Evolutionary conservation across 2,888 invertebrate species (phyloP), one percentile per base, ranked within the genome.

Genomic region (Archips xylosteana): DNA sequence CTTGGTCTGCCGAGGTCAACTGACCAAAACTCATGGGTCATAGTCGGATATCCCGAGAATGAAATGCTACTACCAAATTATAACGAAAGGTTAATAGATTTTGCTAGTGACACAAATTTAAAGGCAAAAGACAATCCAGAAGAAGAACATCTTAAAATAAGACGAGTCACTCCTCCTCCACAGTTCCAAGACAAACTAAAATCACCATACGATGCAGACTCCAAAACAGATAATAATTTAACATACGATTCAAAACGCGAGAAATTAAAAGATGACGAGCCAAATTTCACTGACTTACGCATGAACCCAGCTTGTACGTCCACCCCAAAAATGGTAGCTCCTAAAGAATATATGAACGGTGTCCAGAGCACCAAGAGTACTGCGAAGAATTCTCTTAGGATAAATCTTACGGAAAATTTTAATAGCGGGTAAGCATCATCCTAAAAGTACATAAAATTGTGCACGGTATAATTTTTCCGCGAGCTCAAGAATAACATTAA

Each of bases 301-400:
- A 81, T 94, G 76, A 91, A 94, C 78, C 78, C 93, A 76, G 94
- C 90, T 54, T 94, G 94, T 78, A 94, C 92, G 1, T 95, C 95
- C 0, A 95, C 95, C 54, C 95, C 95, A 65, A 95, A 94, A 85
- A 94, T 94, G 90, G 81, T 94, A 69, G 87, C 91, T 64, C 92
- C 94, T 42, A 86, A 90, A 70, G 92, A 94, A 74, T 92, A 88
- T 75, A 85, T 92, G 85, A 89, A 88, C 70, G 84, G 84, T 32
- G 64, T 68, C 32, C 79, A 76, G 51, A 77, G 78, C 70, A 81
- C 85, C 76, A 87, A 79, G 70, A 89, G 85, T 76, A 86, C 82
- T 65, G 87, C 84, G 75, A 93, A 89, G 77, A 85, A 81, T 76
- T 78, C 87, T 79, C 83, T 88, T 57, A 85, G 87, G 76, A 80